phyloP scores from a whole-genome alignment of 2,113 vertebrate species.

The Sylvietta virens region DNA sequence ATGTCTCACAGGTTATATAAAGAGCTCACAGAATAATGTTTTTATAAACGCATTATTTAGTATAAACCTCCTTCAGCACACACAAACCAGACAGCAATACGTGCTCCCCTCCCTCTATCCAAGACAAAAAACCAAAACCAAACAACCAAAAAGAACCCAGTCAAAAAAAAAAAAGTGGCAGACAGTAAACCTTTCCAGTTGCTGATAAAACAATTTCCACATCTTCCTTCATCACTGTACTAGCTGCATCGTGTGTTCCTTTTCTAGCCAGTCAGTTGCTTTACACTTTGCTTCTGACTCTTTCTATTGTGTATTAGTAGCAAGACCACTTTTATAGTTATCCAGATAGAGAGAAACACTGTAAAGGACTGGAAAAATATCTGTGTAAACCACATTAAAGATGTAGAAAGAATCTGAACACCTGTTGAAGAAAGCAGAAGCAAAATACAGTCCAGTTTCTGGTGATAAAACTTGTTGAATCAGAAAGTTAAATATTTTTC shows the following conservation, averaged over 20 bases:
- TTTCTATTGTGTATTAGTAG: not conserved
- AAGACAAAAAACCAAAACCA: not conserved
- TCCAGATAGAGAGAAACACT: not conserved
- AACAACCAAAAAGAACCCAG: not conserved
- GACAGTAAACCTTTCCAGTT: not conserved
- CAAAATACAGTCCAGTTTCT: not conserved
- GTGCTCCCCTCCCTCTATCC: not conserved
- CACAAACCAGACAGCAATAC: accelerated
- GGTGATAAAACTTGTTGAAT: not conserved
- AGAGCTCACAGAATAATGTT: not conserved
- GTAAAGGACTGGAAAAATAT: conserved; percentile 25
- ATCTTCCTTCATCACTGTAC: not conserved
- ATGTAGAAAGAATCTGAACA: not conserved
- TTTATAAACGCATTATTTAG: not conserved
- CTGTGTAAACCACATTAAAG: conserved; percentile 8
- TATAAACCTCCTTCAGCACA: not conserved
- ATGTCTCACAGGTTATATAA: not conserved
- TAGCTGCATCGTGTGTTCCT: accelerated
- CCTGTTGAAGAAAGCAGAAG: not conserved
- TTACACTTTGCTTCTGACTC: not conserved
- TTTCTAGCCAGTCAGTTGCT: not conserved
- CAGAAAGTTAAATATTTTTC: not conserved
- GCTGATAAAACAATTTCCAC: not conserved
- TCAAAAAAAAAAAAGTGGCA: not conserved
- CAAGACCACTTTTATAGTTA: not conserved